A percentile compares a stretch with the other conserved stretches of the same genome.
These are phyloP conservation scores for Apistogramma diplotaenia DNA, from an alignment of 2,113 vertebrate species.

Conservation along the genomic window DNA sequence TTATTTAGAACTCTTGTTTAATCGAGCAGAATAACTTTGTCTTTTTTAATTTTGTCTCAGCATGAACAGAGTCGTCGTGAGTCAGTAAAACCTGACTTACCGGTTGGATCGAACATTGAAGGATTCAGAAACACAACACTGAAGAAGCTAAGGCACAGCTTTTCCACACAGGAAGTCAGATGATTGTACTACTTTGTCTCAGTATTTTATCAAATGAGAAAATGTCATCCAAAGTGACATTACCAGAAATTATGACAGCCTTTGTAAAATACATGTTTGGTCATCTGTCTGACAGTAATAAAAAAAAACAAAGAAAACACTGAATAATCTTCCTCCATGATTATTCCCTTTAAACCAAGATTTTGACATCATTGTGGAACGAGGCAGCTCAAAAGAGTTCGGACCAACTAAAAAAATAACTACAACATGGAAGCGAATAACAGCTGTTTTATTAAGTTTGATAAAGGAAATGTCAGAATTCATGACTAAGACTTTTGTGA, in stretches of 20 bases:
- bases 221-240: background rate
- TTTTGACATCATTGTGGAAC: background rate
- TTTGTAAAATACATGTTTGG: background rate
- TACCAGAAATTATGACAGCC: background rate
- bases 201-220: background rate
- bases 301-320: too few species aligned
- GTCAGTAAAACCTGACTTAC: slow-evolving; percentile 28
- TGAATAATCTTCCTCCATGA: background rate
- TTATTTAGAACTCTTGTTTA: background rate
- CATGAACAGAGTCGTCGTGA: background rate
- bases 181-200: background rate
- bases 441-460: too few species aligned
- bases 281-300: background rate
- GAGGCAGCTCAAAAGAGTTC: background rate
- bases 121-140: background rate
- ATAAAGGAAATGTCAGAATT: background rate
- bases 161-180: background rate
- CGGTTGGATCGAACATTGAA: background rate
- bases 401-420: background rate
- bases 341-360: slow-evolving; percentile 26
- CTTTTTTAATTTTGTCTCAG: background rate
- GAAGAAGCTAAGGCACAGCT: slow-evolving; percentile 47
- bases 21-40: background rate
- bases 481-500: background rate
- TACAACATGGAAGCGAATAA: background rate